Conservation (phyloP, 1,140 invertebrate genomes). For the Pseudoatta argentina region DNA sequence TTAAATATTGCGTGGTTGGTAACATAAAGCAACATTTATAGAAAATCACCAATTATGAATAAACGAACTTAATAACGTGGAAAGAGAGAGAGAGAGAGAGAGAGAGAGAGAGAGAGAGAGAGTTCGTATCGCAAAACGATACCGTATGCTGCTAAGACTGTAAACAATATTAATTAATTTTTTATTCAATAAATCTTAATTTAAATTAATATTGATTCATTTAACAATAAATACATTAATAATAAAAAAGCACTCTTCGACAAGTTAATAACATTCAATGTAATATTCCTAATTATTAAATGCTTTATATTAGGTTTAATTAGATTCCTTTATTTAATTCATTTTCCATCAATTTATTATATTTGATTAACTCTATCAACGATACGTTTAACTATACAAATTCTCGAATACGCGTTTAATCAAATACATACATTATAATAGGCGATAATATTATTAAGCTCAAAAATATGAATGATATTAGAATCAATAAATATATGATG, state of each 20-base stretch:
- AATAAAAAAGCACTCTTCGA: not conserved
- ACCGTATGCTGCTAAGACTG: no score
- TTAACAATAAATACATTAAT: conserved; percentile 24
- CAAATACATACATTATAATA: not conserved
- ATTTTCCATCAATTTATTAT: conserved; percentile 38
- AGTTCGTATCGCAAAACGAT: no score
- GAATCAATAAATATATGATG: conserved; percentile 2
- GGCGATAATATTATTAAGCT: conserved; percentile 18
- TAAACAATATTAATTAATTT: no score
- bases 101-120: no score
- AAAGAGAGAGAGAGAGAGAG: no score
- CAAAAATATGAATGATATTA: not conserved
- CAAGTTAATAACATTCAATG: conserved; percentile 7
- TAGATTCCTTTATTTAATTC: conserved; percentile 33
- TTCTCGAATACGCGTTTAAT: not conserved
- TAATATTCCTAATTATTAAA: conserved; percentile 31
- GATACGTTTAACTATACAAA: conserved; percentile 24
- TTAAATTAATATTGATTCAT: not conserved
- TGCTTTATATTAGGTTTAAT: not conserved
- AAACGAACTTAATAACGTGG: no score
- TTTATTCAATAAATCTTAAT: not conserved
- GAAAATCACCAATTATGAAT: not conserved
- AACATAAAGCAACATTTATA: not conserved
- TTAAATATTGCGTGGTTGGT: not conserved
- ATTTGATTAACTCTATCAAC: conserved; percentile 13